phyloP scores from a whole-genome alignment of 2,797 vertebrate genomes.

The Coccyzus lansbergi region DNA sequence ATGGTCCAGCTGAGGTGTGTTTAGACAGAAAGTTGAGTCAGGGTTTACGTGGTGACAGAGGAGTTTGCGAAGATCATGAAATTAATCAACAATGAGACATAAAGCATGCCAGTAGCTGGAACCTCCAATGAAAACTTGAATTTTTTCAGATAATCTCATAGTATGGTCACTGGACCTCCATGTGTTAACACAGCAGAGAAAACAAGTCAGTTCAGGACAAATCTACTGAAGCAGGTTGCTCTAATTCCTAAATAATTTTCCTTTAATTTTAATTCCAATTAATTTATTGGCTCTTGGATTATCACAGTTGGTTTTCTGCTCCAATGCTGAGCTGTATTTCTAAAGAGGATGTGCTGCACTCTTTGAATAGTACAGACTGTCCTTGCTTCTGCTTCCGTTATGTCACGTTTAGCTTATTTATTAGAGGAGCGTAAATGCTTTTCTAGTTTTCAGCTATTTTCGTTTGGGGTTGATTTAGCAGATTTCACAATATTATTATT shows the following conservation, averaged over 20 bases:
- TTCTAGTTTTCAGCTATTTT: not conserved
- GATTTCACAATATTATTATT: not conserved
- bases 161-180: not conserved
- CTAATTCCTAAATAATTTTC: not conserved
- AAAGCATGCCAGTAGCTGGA: not conserved
- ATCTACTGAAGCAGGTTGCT: not conserved
- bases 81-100: not conserved
- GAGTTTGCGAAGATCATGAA: not conserved
- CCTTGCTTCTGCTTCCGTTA: not conserved
- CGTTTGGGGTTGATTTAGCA: not conserved
- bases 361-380: not conserved
- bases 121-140: not conserved
- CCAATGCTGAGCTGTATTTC: not conserved
- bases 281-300: not conserved
- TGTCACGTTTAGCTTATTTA: not conserved
- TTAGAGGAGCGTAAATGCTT: not conserved
- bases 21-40: not conserved
- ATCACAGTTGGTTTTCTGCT: not conserved
- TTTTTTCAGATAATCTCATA: not conserved
- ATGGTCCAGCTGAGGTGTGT: fast-evolving
- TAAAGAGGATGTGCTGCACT: not conserved
- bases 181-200: not conserved
- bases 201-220: not conserved
- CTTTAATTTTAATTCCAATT: not conserved
- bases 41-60: too few species aligned